Percentiles rank a stretch among this genome's conserved stretches.
phyloP scores from a whole-genome alignment of 2,888 invertebrate species.

The Idaea aversata region DNA sequence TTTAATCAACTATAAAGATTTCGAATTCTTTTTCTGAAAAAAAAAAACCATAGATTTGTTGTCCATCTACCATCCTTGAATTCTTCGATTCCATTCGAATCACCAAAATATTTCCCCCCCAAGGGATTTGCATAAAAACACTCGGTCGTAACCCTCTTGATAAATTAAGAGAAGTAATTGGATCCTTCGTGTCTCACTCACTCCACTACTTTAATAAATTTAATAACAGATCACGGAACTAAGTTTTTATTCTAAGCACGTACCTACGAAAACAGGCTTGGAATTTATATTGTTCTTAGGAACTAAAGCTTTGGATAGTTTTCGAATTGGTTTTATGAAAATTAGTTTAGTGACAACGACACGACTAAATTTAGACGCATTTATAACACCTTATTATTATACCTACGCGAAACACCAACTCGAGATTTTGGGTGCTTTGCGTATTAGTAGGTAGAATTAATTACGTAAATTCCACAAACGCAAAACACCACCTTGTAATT shows the following conservation, averaged over 20 bases:
- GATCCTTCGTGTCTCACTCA: slow-evolving; percentile 1
- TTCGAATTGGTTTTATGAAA: not conserved
- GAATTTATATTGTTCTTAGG: slow-evolving; percentile 1
- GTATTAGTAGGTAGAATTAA: too few relatives aligned
- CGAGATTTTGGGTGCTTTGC: too few relatives aligned
- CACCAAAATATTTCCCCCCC: not conserved
- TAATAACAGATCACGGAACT: slow-evolving; percentile 4
- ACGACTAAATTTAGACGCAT: not conserved
- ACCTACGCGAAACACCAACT: too few relatives aligned
- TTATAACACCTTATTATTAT: too few relatives aligned
- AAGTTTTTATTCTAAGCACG: not conserved
- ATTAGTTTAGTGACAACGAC: not conserved
- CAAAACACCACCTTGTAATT: too few relatives aligned
- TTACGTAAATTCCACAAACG: too few relatives aligned
- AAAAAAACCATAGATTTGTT: too few relatives aligned
- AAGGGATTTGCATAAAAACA: not conserved
- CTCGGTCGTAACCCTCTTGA: not conserved
- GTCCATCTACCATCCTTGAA: not conserved
- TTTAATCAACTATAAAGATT: too few relatives aligned
- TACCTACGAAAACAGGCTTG: not conserved
- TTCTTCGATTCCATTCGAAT: not conserved
- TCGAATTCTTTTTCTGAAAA: too few relatives aligned
- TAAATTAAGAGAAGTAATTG: slow-evolving; percentile 1
- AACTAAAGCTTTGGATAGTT: not conserved
- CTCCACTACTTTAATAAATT: slow-evolving; percentile 1